Percentiles rank a stretch among this genome's conserved stretches.
phyloP scores from a whole-genome alignment of 2,797 vertebrate species.

The Morelia viridis region DNA sequence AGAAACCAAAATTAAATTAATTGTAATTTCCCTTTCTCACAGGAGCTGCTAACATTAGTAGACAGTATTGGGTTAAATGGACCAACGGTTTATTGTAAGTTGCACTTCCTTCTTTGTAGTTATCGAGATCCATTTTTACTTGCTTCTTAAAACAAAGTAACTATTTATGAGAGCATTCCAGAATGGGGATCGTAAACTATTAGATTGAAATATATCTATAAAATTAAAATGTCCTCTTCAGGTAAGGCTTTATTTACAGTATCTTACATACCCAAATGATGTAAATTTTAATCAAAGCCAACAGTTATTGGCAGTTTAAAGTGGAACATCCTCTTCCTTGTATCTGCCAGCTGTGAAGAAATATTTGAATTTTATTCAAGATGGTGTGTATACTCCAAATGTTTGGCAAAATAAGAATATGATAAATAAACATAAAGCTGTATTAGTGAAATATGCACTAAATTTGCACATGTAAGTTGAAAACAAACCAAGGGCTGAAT shows the following conservation, averaged over 20 bases:
- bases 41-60: neutral
- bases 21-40: neutral
- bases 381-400: conserved; percentile 44
- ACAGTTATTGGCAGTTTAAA: conserved; percentile 47
- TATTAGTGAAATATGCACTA: conserved; percentile 53
- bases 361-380: conserved; percentile 11
- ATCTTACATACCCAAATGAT: conserved; percentile 35
- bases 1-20: neutral
- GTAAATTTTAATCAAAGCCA: conserved; percentile 52
- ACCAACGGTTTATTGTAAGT: neutral
- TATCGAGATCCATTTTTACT: conserved; percentile 31
- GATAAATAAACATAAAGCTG: conserved; percentile 53
- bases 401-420: conserved; percentile 46
- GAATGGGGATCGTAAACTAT: conserved; percentile 31
- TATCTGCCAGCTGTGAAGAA: conserved; percentile 36
- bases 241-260: conserved; percentile 52
- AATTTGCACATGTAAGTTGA: conserved; percentile 1
- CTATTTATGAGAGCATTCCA: conserved; percentile 33
- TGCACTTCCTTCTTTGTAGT: conserved; percentile 44
- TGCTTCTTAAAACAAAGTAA: conserved; percentile 33
- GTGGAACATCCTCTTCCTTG: conserved; percentile 32
- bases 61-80: neutral
- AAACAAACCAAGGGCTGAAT: too few species aligned
- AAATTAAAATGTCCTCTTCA: conserved; percentile 55
- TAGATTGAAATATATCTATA: conserved; percentile 4